Evolutionary conservation across 1,140 invertebrate species (phyloP), one percentile per base, ranked within the genome.

Genomic region (Schlechtendalia chinensis): DNA sequence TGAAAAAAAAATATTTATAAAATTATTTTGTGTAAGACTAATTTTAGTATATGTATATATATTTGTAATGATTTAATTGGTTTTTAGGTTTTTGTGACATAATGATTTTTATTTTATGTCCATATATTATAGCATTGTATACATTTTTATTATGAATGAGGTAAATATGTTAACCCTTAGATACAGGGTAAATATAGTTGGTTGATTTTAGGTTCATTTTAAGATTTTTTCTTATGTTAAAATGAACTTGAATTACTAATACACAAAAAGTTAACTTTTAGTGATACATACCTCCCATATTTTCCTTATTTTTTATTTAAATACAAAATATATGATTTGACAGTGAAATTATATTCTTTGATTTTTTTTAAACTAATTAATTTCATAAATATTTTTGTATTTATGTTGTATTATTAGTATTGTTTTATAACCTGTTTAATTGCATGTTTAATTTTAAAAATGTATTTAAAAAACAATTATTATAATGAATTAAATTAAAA

Each of bases 291-390:
- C 65, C 22, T 53, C 6, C 24, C 10, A 27, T 71, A 32, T 8
- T 71, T 71, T 71, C 24, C 24, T 71, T 71, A 17, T 71, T 71
- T 71, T 72, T 54, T 22, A 50, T 17, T 69, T 24, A 24, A 50
- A 24, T 69, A 19, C 8, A 69, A 24, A 6, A 22, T 24, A 50
- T 29, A 69, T 69, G 14, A 69, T 10, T 45, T 47, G 45, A 22
- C n/a, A 67, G 10, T 67, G n/a, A 16, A 47, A 16, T 69, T 67
- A 22, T 69, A 39, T 69, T 69, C 10, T 47, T 69, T 11, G 24
- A 53, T 71, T 50, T 71, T 71, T 12, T 53, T n/a, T n/a, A n/a
- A n/a, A 69, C 22, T 71, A 71, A 71, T 71, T 53, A 53, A 71
- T 72, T 27, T 72, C 24, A 54, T 27, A 19, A 29, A 54, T 32